Evolutionary conservation across 1,140 invertebrate genomes (phyloP), one percentile per base, ranked within the genome.

Genomic region (Drosophila pruinosa): DNA sequence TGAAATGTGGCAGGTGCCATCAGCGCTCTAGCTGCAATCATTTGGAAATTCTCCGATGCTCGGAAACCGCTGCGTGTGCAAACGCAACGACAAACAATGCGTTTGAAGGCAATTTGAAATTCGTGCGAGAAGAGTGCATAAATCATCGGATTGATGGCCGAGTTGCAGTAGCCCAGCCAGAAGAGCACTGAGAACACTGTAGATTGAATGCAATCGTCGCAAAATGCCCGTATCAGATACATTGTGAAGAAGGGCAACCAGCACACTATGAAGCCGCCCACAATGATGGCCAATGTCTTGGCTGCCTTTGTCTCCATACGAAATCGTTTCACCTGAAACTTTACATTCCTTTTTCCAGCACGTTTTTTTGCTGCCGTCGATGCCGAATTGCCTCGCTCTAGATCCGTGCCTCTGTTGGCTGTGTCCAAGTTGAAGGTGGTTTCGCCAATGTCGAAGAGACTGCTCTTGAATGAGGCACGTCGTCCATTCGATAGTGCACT

Each of bases 121-220:
- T 97, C 96, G 0, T 94, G 94, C 57, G 96, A 97, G 91, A 96
- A 96, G 78, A 97, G 96, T 1, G 97, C 96, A 77, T 97, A 97
- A 77, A 97, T 97, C 86, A 97, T 95, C 0, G 96, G 96, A 91
- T 97, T 97, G 48, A 97, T 96, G 0, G 95, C 95, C 1, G 97
- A 98, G 91, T 98, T 99, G 70, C 97, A 95, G 94, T 98, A 98
- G 4, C 95, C 97, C 43, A 98, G 93, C 97, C 97, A 99, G 0
- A 96, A 97, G 50, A 98, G 92, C 65, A 96, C 94, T 41, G 94
- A 94, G 94, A 97, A 97, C 4, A 97, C 92, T 6, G 95, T 92
- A 0, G 92, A 91, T 75, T 93, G 94, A 94, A 98, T 97, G 10
- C 93, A 93, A 31, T 93, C 92, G 12, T 91, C 91, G 12, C 79